phyloP scores from a whole-genome alignment of 2,113 vertebrate species.

The Cavia aperea region DNA sequence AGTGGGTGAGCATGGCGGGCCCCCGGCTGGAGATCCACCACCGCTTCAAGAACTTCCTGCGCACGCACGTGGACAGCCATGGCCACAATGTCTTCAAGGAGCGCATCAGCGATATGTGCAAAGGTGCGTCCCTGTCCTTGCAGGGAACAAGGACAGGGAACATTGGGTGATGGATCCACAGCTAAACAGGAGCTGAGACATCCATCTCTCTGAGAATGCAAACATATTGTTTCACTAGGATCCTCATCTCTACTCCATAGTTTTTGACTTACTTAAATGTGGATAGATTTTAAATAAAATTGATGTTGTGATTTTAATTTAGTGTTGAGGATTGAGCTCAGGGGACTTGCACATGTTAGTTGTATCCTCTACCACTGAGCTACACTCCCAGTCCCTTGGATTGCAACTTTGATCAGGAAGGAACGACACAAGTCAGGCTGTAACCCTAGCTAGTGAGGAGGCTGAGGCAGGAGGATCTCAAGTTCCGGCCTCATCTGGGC shows the following conservation, averaged over 20 bases:
- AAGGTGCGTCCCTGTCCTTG: constrained; percentile 77
- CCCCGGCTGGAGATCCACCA: constrained; percentile 96
- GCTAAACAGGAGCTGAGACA: neutral
- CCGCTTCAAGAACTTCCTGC: constrained; percentile 97
- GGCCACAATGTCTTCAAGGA: constrained; percentile 99
- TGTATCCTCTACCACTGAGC: neutral
- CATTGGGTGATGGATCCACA: neutral
- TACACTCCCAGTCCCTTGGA: neutral
- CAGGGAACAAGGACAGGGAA: neutral
- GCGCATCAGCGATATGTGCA: constrained; percentile 98
- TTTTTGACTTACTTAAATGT: neutral
- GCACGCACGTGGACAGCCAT: constrained; percentile 92
- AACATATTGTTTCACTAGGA: no score
- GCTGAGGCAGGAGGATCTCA: neutral
- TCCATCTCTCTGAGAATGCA: neutral
- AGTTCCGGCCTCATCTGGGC: neutral
- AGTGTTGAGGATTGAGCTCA: neutral
- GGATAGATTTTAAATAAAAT: neutral
- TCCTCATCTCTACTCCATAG: neutral
- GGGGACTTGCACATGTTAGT: neutral
- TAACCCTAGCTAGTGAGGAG: neutral
- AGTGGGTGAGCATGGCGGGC: constrained; percentile 97
- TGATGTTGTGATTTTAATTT: neutral
- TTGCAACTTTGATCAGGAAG: neutral
- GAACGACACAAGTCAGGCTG: neutral